Base-by-base conservation (phyloP, 1,140 invertebrate genomes). In the Magallana angulata region DNA sequence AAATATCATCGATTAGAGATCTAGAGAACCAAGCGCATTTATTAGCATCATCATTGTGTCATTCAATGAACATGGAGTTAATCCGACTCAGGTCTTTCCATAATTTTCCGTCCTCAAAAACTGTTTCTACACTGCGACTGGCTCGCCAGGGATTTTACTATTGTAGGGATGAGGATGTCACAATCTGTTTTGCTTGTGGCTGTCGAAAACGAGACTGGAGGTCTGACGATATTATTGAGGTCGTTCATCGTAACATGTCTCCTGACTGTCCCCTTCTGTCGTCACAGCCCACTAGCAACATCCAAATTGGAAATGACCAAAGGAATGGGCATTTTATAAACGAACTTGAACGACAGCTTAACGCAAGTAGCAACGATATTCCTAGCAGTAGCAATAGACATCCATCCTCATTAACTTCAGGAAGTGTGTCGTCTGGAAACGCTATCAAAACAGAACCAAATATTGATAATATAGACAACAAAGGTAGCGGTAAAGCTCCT, bases 101-200 rank as follows among this genome's bases (percentile, higher is more conserved):
- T 11, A 68, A 30, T 8, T 85, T 85, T 71, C 84, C 84, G 6
- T 48, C 14, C 16, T 56, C 60, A 16, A 36, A 30, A 18, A 16
- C 48, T 62, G 64, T 85, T 5, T 85, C 84, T 36, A 68, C 62
- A 7, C 62, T 85, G 56, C 14, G 57, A 0, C 56, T 85, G 12
- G 84, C 84, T 12, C 56, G 57, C 8, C 5, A 57, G 56, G 84
- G 84, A 7, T 85, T 85, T 57, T 85, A 62, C 48, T 85, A 85
- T 24, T 68, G 30, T 9, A 62, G 62, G 11, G 18, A 56, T 18
- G 84, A n/a, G 9, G 62, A 62, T 4, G 57, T 24, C 11, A 57
- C 57, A n/a, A 16, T n/a, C 48, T 85, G 84, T 62, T 85, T 68
- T 57, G 57, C 60, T 14, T 85, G 84, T 85, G 84, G 84, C 11